Base-by-base conservation (phyloP, 2,888 invertebrate species). In the Leistus spinibarbis region DNA sequence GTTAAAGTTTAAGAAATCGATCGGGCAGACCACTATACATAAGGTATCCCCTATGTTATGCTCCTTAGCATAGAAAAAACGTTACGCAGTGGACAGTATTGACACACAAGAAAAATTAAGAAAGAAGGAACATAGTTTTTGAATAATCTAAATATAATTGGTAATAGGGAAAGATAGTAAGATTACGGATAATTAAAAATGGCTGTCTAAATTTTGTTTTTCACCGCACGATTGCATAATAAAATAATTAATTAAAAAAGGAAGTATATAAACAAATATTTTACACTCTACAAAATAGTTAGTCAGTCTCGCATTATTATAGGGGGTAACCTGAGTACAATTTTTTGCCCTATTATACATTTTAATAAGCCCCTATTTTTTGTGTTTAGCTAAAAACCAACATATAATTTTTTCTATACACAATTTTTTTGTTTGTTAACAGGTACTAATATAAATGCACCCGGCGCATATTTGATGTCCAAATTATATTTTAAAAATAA, bases 1-100 rank as follows among this genome's bases (percentile, higher is more conserved):
- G 83, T 83, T 83, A 82, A 82, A 82, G 80, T 81, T 82, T 82
- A 81, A 81, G 78, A 78, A 78, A 78, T 77, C 76, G 76, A 78
- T 78, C 76, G 63, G 76, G 69, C 68, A 76, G 20, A 23, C 65
- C 70, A 70, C 70, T 62, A 70, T 70, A 53, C 40, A 57, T 20
- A 19, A 57, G 17, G 62, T 53, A 22, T 27, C 70, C 70, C 60
- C 63, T 63, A 24, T 40, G 54, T 63, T 23, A 70, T 70, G 70
- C 70, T 70, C 54, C 62, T 70, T 70, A 63, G 22, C 70, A 63
- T 63, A 40, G 70, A 70, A 57, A 63, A 40, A 60, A 62, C 70
- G 27, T 54, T 63, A 63, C 10, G 23, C 62, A n/a, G n/a, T 70
- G 62, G 62, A 70, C 70, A 70, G 13, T 40, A 40, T 40, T 40